A percentile compares a stretch with the other conserved stretches of the same genome.
These are phyloP conservation scores for Tokudaia tokunoshimensis DNA, from an alignment of 2,797 vertebrate species.

Conservation along the genomic window DNA sequence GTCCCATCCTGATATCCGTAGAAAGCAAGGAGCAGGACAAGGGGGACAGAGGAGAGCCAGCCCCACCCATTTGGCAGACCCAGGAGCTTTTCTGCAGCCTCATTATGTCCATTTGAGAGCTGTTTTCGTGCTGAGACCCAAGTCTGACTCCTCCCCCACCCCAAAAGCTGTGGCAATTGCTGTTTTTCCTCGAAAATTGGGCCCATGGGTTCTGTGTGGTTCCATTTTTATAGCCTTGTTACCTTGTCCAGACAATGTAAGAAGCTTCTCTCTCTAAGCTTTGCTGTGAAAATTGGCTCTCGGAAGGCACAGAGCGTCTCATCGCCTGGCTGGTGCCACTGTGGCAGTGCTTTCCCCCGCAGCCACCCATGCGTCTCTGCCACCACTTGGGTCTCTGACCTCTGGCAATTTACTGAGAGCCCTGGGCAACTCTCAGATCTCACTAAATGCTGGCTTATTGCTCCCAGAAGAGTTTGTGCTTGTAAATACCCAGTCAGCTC, in stretches of 20 bases:
- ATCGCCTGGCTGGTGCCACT: not conserved
- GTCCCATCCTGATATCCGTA: not conserved
- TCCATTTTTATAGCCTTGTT: conserved; percentile 82
- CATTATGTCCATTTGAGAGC: conserved; percentile 55
- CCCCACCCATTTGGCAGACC: conserved; percentile 54
- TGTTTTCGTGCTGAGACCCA: conserved; percentile 60
- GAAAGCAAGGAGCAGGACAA: not conserved
- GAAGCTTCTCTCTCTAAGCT: conserved; percentile 58
- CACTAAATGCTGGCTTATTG: conserved; percentile 35
- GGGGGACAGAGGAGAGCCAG: conserved; percentile 38
- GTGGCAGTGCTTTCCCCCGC: conserved; percentile 30
- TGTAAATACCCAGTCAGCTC: conserved; percentile 3
- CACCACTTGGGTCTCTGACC: conserved; percentile 54
- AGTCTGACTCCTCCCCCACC: conserved; percentile 68
- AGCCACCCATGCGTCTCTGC: not conserved
- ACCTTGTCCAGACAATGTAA: conserved; percentile 79
- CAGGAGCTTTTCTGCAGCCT: conserved; percentile 63
- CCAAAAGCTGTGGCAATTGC: conserved; percentile 60
- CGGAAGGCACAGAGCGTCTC: conserved; percentile 77
- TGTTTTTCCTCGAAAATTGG: conserved; percentile 82
- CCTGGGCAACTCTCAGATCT: conserved; percentile 65
- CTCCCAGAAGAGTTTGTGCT: conserved; percentile 19
- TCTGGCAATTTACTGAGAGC: conserved; percentile 58
- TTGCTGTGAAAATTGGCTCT: conserved; percentile 81
- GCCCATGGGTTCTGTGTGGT: conserved; percentile 77